Percentiles rank a stretch among this genome's conserved stretches.
phyloP scores from a whole-genome alignment of 2,113 vertebrate genomes.

The Scortum barcoo region DNA sequence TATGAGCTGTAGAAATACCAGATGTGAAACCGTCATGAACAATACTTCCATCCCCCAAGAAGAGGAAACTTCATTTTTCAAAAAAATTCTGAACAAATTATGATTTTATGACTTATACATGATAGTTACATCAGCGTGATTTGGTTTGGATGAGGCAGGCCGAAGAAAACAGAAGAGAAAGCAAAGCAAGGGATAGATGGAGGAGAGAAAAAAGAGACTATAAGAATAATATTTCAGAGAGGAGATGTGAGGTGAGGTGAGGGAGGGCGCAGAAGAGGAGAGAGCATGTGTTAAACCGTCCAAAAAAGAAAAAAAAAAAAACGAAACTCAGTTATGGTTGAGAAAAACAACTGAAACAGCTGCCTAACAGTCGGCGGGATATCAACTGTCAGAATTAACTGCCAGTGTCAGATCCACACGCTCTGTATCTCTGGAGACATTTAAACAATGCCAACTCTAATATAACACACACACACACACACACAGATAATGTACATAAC shows the following conservation, averaged over 20 bases:
- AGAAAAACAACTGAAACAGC: conserved; percentile 74
- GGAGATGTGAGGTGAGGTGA: conserved; percentile 1
- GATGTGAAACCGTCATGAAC: conserved; percentile 58
- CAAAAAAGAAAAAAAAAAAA: conserved; percentile 27
- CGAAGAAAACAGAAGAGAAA: background rate
- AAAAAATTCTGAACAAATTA: conserved; percentile 29
- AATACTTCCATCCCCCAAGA: conserved; percentile 9
- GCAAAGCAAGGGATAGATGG: background rate
- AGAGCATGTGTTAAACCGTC: conserved; percentile 38
- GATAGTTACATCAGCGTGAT: conserved; percentile 31
- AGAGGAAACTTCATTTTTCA: conserved; percentile 3
- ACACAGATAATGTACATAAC: conserved; percentile 17
- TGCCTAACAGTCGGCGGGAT: conserved; percentile 72
- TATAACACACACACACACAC: conserved; percentile 44
- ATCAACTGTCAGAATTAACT: conserved; percentile 81
- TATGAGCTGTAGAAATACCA: conserved; percentile 60
- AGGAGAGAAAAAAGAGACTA: background rate
- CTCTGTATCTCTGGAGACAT: conserved; percentile 73
- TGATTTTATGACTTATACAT: conserved; percentile 40
- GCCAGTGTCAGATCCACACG: conserved; percentile 71
- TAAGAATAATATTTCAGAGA: background rate
- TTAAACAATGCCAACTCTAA: conserved; percentile 57
- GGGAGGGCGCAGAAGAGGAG: background rate
- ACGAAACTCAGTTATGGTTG: conserved; percentile 42
- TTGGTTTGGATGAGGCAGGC: conserved; percentile 5